phyloP scores from a whole-genome alignment of 2,797 vertebrate species.

The Fringilla coelebs region DNA sequence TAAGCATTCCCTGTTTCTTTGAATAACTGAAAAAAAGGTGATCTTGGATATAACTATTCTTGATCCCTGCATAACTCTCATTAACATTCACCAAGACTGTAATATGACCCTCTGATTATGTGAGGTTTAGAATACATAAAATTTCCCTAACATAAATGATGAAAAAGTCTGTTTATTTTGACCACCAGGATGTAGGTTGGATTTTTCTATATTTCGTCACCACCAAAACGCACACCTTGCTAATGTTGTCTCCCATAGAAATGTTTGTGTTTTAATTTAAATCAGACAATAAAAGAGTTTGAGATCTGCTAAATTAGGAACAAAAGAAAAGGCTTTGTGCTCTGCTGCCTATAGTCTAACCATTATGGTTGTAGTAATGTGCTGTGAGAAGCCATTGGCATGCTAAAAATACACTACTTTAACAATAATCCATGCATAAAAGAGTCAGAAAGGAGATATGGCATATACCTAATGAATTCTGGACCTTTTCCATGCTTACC shows the following conservation, averaged over 20 bases:
- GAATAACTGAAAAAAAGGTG: not conserved
- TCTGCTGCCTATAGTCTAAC: slow-evolving; percentile 38
- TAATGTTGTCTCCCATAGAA: slow-evolving; percentile 15
- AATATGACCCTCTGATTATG: slow-evolving; percentile 28
- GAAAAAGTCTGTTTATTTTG: not conserved
- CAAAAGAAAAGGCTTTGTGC: slow-evolving; percentile 66
- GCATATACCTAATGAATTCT: slow-evolving; percentile 71
- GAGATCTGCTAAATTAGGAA: slow-evolving; percentile 66
- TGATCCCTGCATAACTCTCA: slow-evolving; percentile 8
- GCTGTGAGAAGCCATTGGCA: slow-evolving; percentile 62
- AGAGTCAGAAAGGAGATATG: slow-evolving; percentile 68
- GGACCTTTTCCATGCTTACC: slow-evolving; percentile 62
- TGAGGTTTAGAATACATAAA: not conserved
- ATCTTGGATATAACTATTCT: not conserved
- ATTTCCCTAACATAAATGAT: not conserved
- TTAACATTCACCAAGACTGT: slow-evolving; percentile 10
- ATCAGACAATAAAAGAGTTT: slow-evolving; percentile 50
- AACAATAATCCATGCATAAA: slow-evolving; percentile 76
- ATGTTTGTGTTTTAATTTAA: slow-evolving; percentile 18
- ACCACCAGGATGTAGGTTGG: not conserved
- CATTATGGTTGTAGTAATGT: slow-evolving; percentile 63
- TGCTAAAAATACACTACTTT: slow-evolving; percentile 68
- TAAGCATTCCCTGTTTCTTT: not conserved
- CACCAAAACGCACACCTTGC: not conserved
- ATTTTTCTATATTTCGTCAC: slow-evolving; percentile 7